Evolutionary conservation across 2,113 vertebrate genomes (phyloP).

Genomic region (Salvelinus fontinalis): DNA sequence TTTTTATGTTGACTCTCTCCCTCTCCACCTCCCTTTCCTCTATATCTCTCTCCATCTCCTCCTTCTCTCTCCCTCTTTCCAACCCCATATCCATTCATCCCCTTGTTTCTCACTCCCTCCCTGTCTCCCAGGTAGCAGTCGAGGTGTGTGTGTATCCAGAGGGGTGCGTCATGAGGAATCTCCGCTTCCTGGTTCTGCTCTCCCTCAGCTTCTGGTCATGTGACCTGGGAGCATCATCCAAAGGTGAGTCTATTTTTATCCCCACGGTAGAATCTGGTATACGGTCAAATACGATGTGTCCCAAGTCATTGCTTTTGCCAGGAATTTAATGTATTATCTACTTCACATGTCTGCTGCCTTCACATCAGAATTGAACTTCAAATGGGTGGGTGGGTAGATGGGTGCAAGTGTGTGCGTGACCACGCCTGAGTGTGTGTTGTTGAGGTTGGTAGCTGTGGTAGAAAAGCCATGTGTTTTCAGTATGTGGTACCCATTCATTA

Average conservation of each 20-base stretch:
- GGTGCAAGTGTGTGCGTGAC: not conserved
- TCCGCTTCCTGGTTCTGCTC: slow-evolving; percentile 67
- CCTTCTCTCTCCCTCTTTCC: not conserved
- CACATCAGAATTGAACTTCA: no score
- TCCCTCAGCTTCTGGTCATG: slow-evolving; percentile 50
- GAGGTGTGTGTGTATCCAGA: slow-evolving; percentile 27
- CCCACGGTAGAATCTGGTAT: not conserved
- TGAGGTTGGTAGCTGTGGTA: slow-evolving; percentile 33
- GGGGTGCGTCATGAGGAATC: slow-evolving; percentile 69
- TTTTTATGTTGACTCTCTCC: not conserved
- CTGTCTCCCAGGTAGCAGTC: slow-evolving; percentile 53
- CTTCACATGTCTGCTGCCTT: no score
- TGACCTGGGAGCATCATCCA: slow-evolving; percentile 44
- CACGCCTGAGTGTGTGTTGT: not conserved
- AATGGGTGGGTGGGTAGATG: no score
- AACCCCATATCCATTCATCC: not conserved
- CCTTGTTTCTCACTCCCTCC: not conserved
- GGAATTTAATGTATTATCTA: no score
- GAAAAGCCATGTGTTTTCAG: not conserved
- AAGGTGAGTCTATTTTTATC: slow-evolving; percentile 59
- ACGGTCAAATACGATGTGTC: not conserved
- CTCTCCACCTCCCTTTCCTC: not conserved
- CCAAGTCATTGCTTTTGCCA: no score
- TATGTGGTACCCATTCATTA: slow-evolving; percentile 34
- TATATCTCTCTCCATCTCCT: not conserved